Evolutionary conservation across 2,797 vertebrate species (phyloP), one percentile per base, ranked within the genome.

Genomic region (Eulemur rubriventer): DNA sequence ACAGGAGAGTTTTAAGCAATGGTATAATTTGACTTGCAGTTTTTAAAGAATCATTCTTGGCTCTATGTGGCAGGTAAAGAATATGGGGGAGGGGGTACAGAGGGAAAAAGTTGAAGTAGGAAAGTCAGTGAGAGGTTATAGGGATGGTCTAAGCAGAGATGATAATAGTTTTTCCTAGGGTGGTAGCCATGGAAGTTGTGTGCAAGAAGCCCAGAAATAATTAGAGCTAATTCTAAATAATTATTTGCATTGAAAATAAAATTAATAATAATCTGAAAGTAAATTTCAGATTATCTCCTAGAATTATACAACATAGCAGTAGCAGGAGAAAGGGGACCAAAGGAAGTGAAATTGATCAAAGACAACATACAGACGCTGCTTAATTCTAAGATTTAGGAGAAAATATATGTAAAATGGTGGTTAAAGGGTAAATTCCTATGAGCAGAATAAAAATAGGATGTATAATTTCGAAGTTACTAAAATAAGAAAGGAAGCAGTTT

Each of bases 401-500:
- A 50, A 86, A 78, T 28, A 57, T 3, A 72, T 35, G 28, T 72
- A 67, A 50, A 73, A 89, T 35, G 30, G 41, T 33, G 4, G 6
- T 55, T 89, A 88, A 82, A 86, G 24, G 28, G 7, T 61, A 55
- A 90, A 76, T 30, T 28, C 41, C 13, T 50, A 43, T 28, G 22
- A 59, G 6, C 50, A 95, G 57, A 91, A 83, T 83, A 79, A 48
- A 87, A 84, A 33, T 38, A 89, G 84, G 38, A 55, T 26, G 24
- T 67, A 43, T 81, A 85, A 85, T 93, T 86, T 80, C 38, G 65
- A 84, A 84, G 17, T 18, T 72, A 46, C 20, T 72, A 80, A 79
- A 75, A 93, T 14, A 72, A 93, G 38, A 65, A 93, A 75, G 55
- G 55, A 95, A 38, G 2, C 33, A 91, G 46, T 17, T 78, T 96